A percentile compares a stretch with the other conserved stretches of the same genome.
Evolutionary conservation across 1,140 invertebrate species (phyloP).

Genomic region (Babylonia areolata): DNA sequence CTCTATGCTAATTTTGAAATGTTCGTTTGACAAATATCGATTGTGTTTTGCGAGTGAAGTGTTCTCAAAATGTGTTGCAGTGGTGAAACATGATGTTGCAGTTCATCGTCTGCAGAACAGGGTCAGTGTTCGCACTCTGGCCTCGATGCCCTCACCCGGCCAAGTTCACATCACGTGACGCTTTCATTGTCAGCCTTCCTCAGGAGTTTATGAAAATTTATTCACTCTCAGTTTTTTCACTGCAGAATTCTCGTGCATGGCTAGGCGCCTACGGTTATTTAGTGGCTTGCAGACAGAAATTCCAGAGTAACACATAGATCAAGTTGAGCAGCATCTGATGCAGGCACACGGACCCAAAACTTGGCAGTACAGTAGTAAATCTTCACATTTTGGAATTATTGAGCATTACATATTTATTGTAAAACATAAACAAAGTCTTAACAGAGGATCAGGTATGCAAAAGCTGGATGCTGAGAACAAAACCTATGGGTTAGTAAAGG

Average conservation of each 20-base stretch:
- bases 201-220: conserved; percentile 40
- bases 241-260: not conserved
- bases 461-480: no score
- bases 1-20: not conserved
- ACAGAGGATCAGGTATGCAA: no score
- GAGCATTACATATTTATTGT: no score
- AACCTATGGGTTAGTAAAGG: no score
- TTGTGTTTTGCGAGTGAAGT: not conserved
- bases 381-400: no score
- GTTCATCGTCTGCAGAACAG: not conserved
- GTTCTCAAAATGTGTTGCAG: not conserved
- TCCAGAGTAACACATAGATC: no score
- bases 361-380: no score
- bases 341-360: no score
- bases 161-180: conserved; percentile 39
- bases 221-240: conserved; percentile 20
- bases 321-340: no score
- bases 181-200: conserved; percentile 18
- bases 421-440: no score
- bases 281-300: no score
- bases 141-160: conserved; percentile 37
- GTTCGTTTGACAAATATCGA: not conserved
- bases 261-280: no score
- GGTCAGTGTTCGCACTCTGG: conserved; percentile 31
- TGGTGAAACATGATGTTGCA: conserved; percentile 19